Evolutionary conservation across 2,797 vertebrate species (phyloP).

Genomic region (Sebastes trivittatus): DNA sequence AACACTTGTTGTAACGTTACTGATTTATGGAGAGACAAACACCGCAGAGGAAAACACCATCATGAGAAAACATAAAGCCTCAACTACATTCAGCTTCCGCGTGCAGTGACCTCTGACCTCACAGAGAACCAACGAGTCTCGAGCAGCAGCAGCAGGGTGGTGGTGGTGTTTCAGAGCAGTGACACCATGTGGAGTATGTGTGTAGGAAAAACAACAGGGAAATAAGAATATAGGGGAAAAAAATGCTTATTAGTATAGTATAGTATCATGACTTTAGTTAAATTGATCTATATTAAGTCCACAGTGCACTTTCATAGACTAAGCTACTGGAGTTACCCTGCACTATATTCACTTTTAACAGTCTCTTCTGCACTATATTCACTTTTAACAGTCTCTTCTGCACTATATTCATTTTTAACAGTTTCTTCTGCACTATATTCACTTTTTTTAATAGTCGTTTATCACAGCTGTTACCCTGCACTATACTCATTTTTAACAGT

Average conservation of each 20-base stretch:
- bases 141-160: too few species aligned
- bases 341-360: too few species aligned
- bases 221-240: neutral
- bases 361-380: too few species aligned
- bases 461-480: too few species aligned
- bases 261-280: neutral
- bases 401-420: too few species aligned
- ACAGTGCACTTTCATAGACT: too few species aligned
- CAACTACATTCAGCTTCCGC: conserved; percentile 34
- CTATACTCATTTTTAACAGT: too few species aligned
- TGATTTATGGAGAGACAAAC: neutral
- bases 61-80: neutral
- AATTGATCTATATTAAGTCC: too few species aligned
- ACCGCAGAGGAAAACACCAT: neutral
- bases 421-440: too few species aligned
- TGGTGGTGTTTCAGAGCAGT: conserved; percentile 20
- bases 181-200: conserved; percentile 36
- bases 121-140: neutral
- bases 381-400: too few species aligned
- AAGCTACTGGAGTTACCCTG: too few species aligned
- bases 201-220: neutral
- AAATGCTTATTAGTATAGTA: neutral
- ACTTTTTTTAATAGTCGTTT: too few species aligned
- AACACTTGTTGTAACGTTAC: neutral
- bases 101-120: conserved; percentile 60